Base-by-base conservation (phyloP, 2,888 invertebrate genomes). In the Pristionchus exspectatus region DNA sequence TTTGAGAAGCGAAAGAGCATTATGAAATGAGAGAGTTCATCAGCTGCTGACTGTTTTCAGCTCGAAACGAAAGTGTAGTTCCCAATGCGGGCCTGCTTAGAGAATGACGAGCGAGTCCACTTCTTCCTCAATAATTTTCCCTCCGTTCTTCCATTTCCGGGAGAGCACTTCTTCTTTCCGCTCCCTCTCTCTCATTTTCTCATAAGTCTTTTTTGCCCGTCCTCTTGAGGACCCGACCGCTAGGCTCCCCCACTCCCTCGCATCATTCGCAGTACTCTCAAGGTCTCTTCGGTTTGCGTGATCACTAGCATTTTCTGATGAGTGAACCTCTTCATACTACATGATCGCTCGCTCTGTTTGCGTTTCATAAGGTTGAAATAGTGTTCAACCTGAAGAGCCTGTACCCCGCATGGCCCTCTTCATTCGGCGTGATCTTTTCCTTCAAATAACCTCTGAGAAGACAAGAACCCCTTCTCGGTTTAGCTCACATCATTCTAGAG, bases 161-260 rank as follows among this genome's bases (percentile, higher is more conserved):
- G n/a, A 27, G 18, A 83, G n/a, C 83, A 72, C 87, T 87, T 27
- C 33, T 44, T 88, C 30, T 24, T 30, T 77, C 59, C 38, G 54
- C 59, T 74, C n/a, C 59, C 59, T 77, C 59, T 74, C 69, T 16
- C 69, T 87, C 72, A 54, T 56, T 50, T 59, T 69, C 87, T 87
- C 87, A 69, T 56, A 66, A 54, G 54, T 69, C 69, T 86, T 54
- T 86, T 66, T 86, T 66, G 44, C 66, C 30, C 66, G n/a, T 10
- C 56, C 50, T n/a, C 50, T 87, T 85, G 21, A 85, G 38, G 59
- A 44, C 84, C 59, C 84, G 63, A 30, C n/a, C 30, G 33, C 14
- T 56, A 27, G 63, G 33, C 50, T 24, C 56, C 56, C 84, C 7
- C 33, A 69, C 50, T 87, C 56, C 44, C n/a, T 69, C 72, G 44